phyloP scores from a whole-genome alignment of 2,888 invertebrate genomes.

The Trachelus troglodyta region DNA sequence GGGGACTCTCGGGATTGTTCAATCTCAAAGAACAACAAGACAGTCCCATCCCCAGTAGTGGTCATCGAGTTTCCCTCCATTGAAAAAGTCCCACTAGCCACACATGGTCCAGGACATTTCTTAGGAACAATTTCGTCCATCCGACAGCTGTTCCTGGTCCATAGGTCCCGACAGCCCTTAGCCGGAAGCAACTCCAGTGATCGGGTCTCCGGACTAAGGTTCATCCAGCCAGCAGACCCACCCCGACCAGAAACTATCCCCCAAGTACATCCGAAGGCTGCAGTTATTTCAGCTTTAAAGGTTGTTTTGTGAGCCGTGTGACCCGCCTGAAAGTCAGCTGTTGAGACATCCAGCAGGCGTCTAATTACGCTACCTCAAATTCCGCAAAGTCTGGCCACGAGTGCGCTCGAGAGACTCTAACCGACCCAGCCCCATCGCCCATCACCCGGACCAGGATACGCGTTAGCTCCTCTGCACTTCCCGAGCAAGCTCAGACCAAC shows the following conservation, averaged over 20 bases:
- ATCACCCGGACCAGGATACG: neutral
- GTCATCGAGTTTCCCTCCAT: neutral
- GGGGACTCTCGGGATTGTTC: neutral
- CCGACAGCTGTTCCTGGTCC: neutral
- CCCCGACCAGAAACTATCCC: neutral
- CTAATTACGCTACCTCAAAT: neutral
- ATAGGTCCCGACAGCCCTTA: neutral
- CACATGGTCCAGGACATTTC: neutral
- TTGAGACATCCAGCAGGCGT: slow-evolving; percentile 8
- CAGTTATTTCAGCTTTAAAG: neutral
- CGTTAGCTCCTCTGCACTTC: neutral
- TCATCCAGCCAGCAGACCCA: neutral
- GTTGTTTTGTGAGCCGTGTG: slow-evolving; percentile 1
- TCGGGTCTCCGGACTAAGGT: neutral
- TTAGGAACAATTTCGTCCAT: neutral
- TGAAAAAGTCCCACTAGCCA: neutral
- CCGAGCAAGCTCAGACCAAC: neutral
- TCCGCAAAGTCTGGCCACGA: neutral
- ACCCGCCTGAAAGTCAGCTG: slow-evolving; percentile 19
- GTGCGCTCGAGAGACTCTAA: neutral
- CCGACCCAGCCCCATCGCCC: no score
- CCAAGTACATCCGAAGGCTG: neutral
- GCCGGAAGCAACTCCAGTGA: neutral
- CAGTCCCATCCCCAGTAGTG: neutral
- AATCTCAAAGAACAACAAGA: neutral